Base-by-base conservation (phyloP, 1,140 invertebrate genomes). In the Alviniconcha marisindica region DNA sequence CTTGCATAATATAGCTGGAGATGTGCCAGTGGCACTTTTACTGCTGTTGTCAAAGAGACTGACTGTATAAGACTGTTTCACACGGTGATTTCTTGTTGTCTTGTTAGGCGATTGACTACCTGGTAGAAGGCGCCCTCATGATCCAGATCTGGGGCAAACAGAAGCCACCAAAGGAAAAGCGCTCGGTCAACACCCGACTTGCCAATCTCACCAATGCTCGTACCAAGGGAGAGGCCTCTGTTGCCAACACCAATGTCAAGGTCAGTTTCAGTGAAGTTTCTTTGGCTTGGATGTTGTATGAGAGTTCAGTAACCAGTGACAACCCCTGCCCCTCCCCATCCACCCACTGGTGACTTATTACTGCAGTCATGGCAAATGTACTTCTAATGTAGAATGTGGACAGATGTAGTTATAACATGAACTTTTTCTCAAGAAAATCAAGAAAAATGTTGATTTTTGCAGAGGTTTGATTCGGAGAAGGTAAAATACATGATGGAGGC, bases 121-220 rank as follows among this genome's bases (percentile, higher is more conserved):
- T 95, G 36, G 90, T 92, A 81, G 93, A 93, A 54, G 93, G 93
- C 14, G 93, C 91, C 44, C 85, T 95, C 24, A 92, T 93, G 83
- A 91, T 95, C 38, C 93, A 94, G 83, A 91, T 95, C 15, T 94
- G 93, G 93, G 95, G 94, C 1, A 93, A 93, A 81, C 94, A 95
- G 88, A 90, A 93, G 36, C 87, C 92, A 21, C 87, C 92, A 2
- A 87, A 89, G 73, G 77, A 77, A 36, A 89, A 89, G 82, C 88
- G 88, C 54, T 77, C 15, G 3, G 76, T 86, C 54, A 90, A 89
- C 81, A 91, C 88, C 14, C 90, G 90, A 42, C 78, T 88, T 56
- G 79, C 83, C n/a, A 76, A 87, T 24, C 36, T 88, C 5, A 83
- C 83, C 18, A 83, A 88, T 42, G 85, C 87, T 40, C 28, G 89